A percentile compares a stretch with the other conserved stretches of the same genome.
phyloP scores from a whole-genome alignment of 2,888 invertebrate genomes.

The Drosophila greeni region DNA sequence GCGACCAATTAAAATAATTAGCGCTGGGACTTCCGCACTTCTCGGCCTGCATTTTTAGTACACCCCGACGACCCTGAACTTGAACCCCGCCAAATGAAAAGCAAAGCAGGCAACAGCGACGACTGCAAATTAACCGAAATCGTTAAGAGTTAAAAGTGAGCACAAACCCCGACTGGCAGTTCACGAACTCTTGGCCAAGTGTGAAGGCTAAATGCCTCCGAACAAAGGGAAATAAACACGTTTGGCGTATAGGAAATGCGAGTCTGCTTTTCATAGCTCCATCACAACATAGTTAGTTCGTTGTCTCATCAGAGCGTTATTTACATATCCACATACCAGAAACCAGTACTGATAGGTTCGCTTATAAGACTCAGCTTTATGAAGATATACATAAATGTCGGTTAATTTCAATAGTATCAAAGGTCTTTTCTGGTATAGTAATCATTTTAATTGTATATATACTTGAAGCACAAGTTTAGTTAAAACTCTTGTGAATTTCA shows the following conservation, averaged over 20 bases:
- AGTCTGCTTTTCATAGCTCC: slow-evolving; percentile 28
- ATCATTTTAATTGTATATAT: background rate
- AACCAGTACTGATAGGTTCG: background rate
- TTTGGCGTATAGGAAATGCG: slow-evolving; percentile 41
- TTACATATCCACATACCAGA: slow-evolving; percentile 38
- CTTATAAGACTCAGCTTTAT: background rate
- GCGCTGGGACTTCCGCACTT: slow-evolving; percentile 52
- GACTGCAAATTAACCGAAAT: slow-evolving; percentile 38
- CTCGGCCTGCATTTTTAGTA: slow-evolving; percentile 38
- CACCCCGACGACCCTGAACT: slow-evolving; percentile 58
- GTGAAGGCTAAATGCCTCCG: slow-evolving; percentile 62
- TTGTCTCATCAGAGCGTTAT: slow-evolving; percentile 30
- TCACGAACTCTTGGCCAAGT: slow-evolving; percentile 67
- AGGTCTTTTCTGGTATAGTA: background rate
- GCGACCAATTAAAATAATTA: slow-evolving; percentile 41
- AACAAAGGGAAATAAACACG: slow-evolving; percentile 39
- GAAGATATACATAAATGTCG: background rate
- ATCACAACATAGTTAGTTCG: slow-evolving; percentile 28
- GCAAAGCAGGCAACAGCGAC: background rate
- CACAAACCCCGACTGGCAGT: slow-evolving; percentile 43
- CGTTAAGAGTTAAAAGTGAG: slow-evolving; percentile 60
- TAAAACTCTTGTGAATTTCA: too few relatives aligned
- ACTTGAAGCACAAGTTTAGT: too few relatives aligned
- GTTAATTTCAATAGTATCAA: background rate
- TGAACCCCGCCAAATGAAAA: slow-evolving; percentile 46